Evolutionary conservation across 1,140 invertebrate species (phyloP).

Genomic region (Magallana gigas): DNA sequence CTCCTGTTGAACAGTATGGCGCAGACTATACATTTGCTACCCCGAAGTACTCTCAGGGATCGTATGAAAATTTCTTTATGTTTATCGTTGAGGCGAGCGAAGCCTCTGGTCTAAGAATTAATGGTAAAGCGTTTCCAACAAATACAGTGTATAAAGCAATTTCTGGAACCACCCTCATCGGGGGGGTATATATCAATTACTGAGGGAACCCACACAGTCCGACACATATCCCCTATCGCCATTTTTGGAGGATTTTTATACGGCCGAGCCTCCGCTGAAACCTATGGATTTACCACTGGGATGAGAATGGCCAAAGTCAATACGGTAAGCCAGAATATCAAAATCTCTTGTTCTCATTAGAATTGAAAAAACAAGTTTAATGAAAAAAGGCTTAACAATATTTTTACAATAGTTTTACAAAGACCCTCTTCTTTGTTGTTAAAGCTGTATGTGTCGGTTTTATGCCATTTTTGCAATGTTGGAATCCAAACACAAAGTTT

Average conservation of each 20-base stretch:
- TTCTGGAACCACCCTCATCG: conserved; percentile 51
- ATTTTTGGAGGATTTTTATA: conserved; percentile 64
- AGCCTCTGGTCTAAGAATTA: conserved; percentile 55
- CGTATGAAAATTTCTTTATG: conserved; percentile 63
- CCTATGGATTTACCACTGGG: conserved; percentile 64
- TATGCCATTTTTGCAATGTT: too few relatives aligned
- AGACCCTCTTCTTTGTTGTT: too few relatives aligned
- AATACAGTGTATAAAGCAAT: conserved; percentile 52
- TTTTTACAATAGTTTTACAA: too few relatives aligned
- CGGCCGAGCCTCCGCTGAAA: conserved; percentile 56
- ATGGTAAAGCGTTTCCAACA: conserved; percentile 49
- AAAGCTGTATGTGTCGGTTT: too few relatives aligned
- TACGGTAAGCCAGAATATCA: conserved; percentile 41
- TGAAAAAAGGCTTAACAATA: not conserved
- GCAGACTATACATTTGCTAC: conserved; percentile 69
- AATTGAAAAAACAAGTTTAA: not conserved
- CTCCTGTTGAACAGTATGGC: conserved; percentile 64
- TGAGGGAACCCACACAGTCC: conserved; percentile 62
- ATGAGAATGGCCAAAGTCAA: conserved; percentile 61
- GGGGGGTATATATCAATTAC: conserved; percentile 46
- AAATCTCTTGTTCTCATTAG: too few relatives aligned
- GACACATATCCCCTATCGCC: conserved; percentile 59
- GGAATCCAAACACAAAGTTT: too few relatives aligned
- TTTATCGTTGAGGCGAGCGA: conserved; percentile 60
- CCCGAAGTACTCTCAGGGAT: conserved; percentile 58